Conservation (phyloP, 2,888 invertebrate species). For the Encarsia formosa region DNA sequence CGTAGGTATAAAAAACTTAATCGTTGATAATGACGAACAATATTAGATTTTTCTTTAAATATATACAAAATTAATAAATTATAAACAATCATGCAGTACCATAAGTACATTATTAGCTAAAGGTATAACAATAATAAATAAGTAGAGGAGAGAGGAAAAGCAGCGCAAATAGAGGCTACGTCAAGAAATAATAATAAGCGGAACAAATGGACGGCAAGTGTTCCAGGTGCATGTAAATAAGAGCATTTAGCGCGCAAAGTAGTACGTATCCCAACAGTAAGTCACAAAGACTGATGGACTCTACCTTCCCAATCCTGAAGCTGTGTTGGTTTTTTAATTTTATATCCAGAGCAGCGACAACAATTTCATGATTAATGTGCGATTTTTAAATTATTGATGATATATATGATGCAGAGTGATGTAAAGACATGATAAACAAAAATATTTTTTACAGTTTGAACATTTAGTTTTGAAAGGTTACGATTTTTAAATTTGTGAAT, state of each 20-base stretch:
- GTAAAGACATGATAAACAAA: background rate
- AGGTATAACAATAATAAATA: background rate
- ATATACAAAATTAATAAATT: too few relatives aligned
- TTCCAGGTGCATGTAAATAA: conserved; percentile 46
- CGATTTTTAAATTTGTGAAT: background rate
- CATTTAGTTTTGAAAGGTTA: too few relatives aligned
- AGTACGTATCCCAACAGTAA: conserved; percentile 49
- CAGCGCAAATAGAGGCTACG: too few relatives aligned
- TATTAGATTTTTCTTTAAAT: too few relatives aligned
- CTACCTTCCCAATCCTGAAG: conserved; percentile 77
- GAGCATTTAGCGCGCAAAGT: conserved; percentile 46
- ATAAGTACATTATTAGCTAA: background rate
- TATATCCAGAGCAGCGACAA: conserved; percentile 42
- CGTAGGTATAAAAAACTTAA: too few relatives aligned
- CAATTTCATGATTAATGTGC: conserved; percentile 29
- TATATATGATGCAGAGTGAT: background rate
- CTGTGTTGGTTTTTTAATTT: conserved; percentile 50
- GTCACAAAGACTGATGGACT: conserved; percentile 58
- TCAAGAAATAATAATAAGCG: conserved; percentile 20
- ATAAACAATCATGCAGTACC: too few relatives aligned
- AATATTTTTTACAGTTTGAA: background rate
- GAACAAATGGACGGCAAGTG: conserved; percentile 25
- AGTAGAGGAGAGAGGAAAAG: background rate
- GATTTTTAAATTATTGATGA: background rate
- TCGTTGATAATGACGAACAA: too few relatives aligned